These are phyloP conservation scores for Limosa lapponica DNA, from an alignment of 2,797 vertebrate species.

Conservation along the genomic window DNA sequence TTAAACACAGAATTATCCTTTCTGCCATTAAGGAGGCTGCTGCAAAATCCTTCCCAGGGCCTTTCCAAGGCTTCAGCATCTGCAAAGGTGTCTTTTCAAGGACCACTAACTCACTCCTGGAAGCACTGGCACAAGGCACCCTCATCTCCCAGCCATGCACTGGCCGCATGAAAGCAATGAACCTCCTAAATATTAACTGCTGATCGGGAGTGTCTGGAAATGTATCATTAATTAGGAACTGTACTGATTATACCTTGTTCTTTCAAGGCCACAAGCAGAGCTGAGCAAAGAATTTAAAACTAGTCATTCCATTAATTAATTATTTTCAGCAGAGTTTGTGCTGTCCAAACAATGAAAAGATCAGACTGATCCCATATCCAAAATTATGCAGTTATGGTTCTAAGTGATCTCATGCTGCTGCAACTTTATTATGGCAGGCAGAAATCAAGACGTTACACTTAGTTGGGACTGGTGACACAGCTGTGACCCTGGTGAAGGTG, in stretches of 20 bases:
- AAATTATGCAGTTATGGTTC: neutral
- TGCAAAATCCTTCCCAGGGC: neutral
- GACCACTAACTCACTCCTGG: neutral
- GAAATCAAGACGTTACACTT: neutral
- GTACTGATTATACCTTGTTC: neutral
- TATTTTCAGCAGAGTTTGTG: neutral
- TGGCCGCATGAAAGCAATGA: accelerated
- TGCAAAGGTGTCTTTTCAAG: neutral
- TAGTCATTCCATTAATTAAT: neutral
- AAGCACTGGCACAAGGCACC: neutral
- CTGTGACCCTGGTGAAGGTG: neutral
- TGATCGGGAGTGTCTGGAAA: neutral
- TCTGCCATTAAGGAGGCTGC: neutral
- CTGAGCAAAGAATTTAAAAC: neutral
- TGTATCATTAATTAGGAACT: neutral
- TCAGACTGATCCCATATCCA: neutral
- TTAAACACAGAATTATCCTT: neutral
- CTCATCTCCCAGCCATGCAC: neutral
- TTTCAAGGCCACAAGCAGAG: neutral
- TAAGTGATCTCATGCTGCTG: neutral
- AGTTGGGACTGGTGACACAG: neutral
- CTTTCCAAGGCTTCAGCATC: neutral
- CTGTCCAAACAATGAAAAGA: neutral
- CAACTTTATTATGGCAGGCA: neutral
- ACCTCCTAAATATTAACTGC: neutral